Evolutionary conservation across 2,888 invertebrate species (phyloP), one percentile per base, ranked within the genome.

Genomic region (Choristoneura rosaceana): DNA sequence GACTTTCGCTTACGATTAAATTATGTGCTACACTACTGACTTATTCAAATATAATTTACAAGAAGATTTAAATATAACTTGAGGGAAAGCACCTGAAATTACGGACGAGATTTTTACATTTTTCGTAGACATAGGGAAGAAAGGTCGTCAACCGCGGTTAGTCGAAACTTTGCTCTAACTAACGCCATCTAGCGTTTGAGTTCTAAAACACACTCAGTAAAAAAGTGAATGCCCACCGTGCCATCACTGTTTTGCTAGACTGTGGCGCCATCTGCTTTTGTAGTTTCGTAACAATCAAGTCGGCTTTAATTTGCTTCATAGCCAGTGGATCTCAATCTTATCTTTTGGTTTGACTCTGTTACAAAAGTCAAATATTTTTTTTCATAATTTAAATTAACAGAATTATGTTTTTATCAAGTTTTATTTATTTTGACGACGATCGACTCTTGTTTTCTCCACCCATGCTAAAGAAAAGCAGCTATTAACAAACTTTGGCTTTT

Each of bases 401-500:
- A 5, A 38, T 38, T 4, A 7, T 38, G 4, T 38, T 43, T 8
- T 43, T 43, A 9, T 43, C 43, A 10, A 14, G 58, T 34, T 59
- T 7, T 8, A 41, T 60, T 60, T 38, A 61, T 17, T 4, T 15
- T 10, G 25, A 15, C 12, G 33, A 38, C 43, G 43, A 12, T 45
- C n/a, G n/a, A 45, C 33, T 14, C 62, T 62, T 14, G 12, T 25
- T 62, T 43, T 64, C 3, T 50, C 15, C 50, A 10, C 12, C 47
- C 50, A 50, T 50, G 50, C n/a, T 47, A 25, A 64, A 79, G 70
- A 68, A 80, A 81, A 82, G 81, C 81, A 78, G 79, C 77, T 84
- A 82, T 79, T 79, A 77, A 68, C 81, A 79, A 83, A 85, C 86
- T 88, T 88, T 87, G 86, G 87, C 84, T 85, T 85, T 83, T 74